phyloP scores from a whole-genome alignment of 2,113 vertebrate species.

The Burhinus oedicnemus region DNA sequence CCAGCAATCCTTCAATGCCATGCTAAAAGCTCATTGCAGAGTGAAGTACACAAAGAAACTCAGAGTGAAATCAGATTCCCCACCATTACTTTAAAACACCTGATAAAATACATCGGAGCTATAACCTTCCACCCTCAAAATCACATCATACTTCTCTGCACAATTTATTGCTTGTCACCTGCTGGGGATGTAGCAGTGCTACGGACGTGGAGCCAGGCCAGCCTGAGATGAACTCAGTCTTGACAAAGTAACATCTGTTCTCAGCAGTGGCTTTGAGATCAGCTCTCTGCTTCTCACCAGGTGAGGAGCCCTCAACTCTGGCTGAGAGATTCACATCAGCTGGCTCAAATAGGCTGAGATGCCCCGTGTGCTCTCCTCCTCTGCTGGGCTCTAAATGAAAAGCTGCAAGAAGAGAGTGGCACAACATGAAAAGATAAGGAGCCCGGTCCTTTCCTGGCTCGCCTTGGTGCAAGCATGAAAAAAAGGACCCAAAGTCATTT shows the following conservation, averaged over 20 bases:
- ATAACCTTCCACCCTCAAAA: background rate
- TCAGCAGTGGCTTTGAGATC: background rate
- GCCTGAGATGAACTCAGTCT: background rate
- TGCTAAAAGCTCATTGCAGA: background rate
- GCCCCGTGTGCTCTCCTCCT: background rate
- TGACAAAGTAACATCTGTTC: background rate
- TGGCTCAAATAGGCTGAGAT: background rate
- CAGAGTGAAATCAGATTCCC: background rate
- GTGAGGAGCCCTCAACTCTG: background rate
- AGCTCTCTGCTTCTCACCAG: background rate
- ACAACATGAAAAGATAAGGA: background rate
- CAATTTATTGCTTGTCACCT: background rate
- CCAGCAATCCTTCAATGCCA: background rate
- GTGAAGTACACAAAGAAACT: background rate
- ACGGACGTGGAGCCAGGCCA: background rate
- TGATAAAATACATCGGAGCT: background rate
- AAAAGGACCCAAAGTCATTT: background rate
- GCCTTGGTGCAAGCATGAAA: fast-evolving
- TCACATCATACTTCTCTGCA: background rate
- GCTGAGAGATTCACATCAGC: background rate
- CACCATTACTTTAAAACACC: background rate
- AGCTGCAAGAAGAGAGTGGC: background rate
- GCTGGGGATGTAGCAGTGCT: background rate
- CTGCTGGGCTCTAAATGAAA: background rate
- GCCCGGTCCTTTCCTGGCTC: background rate